phyloP scores from a whole-genome alignment of 2,797 vertebrate genomes.

The Dallia pectoralis region DNA sequence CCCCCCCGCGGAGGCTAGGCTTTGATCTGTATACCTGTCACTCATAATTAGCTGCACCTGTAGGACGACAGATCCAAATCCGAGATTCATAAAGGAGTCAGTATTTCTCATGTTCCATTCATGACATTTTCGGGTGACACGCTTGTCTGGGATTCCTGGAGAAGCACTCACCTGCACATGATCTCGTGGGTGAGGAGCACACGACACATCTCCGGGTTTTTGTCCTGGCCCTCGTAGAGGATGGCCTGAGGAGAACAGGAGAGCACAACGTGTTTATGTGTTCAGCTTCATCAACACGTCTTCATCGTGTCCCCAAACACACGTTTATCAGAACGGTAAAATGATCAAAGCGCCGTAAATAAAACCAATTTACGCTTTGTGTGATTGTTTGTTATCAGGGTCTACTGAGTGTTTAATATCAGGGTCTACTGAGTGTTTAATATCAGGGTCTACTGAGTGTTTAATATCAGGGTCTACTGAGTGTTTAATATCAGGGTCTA shows the following conservation, averaged over 20 bases:
- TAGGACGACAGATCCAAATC: too few relatives aligned
- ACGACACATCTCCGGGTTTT: slow-evolving; percentile 92
- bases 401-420: too few relatives aligned
- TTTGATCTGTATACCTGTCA: too few relatives aligned
- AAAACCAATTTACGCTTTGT: neutral
- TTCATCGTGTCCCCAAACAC: neutral
- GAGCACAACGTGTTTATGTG: neutral
- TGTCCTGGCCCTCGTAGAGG: slow-evolving; percentile 91
- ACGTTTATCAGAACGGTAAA: neutral
- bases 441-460: too few relatives aligned
- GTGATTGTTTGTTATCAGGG: neutral
- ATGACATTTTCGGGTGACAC: neutral
- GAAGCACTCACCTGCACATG: slow-evolving; percentile 88
- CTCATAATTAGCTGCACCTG: too few relatives aligned
- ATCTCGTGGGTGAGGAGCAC: slow-evolving; percentile 92
- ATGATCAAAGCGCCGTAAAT: neutral
- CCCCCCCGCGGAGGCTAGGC: too few relatives aligned
- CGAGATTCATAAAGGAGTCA: too few relatives aligned
- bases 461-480: too few relatives aligned
- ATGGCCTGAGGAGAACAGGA: slow-evolving; percentile 73
- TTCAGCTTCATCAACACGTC: neutral
- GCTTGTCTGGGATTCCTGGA: neutral
- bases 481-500: too few relatives aligned
- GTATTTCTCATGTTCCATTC: neutral
- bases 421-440: too few relatives aligned